phyloP scores from a whole-genome alignment of 2,797 vertebrate species.

The Chrysocyon brachyurus region DNA sequence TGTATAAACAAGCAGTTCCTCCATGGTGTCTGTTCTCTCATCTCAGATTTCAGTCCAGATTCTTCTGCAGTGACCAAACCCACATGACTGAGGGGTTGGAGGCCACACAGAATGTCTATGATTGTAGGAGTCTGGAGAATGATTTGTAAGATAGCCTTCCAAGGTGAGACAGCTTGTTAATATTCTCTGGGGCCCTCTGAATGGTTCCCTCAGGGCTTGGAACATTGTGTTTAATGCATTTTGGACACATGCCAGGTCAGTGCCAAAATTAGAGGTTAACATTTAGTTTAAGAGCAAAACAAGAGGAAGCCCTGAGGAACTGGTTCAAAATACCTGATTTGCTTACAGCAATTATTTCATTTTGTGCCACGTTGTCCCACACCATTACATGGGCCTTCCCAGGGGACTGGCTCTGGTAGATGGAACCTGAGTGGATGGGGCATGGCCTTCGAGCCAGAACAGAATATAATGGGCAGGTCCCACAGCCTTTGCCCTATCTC shows the following conservation, averaged over 20 bases:
- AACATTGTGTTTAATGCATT: neutral
- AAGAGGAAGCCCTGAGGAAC: neutral
- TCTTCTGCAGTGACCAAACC: neutral
- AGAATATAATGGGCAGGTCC: neutral
- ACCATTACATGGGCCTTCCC: neutral
- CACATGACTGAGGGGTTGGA: neutral
- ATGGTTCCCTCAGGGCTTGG: neutral
- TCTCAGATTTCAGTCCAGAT: neutral
- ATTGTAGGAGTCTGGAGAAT: neutral
- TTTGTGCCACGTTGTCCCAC: neutral
- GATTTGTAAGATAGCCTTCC: constrained; percentile 1
- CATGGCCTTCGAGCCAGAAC: no score
- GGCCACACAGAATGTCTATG: neutral
- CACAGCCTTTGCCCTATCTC: no score
- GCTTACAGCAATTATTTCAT: neutral
- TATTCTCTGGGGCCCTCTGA: neutral
- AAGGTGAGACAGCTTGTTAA: constrained; percentile 50
- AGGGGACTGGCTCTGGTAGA: neutral
- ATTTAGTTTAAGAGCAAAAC: constrained; percentile 16
- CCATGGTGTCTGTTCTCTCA: neutral
- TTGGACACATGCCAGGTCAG: constrained; percentile 21
- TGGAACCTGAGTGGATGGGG: rapidly evolving
- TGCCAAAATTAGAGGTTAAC: constrained; percentile 40
- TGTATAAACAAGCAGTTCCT: neutral
- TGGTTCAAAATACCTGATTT: neutral